Conservation (phyloP, 2,888 invertebrate species). For the Drosophila nr. fundita region DNA sequence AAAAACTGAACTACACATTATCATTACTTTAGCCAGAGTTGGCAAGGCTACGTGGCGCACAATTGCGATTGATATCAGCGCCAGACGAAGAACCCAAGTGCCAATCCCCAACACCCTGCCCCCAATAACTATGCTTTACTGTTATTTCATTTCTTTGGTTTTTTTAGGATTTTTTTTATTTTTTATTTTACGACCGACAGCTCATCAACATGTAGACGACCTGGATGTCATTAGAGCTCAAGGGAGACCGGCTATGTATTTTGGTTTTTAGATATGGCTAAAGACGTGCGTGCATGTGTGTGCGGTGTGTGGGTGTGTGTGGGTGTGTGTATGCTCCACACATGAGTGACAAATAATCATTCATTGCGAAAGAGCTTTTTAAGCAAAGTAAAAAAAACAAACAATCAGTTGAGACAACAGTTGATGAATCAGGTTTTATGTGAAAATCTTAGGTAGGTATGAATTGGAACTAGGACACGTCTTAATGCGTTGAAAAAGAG, state of each 20-base stretch:
- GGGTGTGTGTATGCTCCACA: slow-evolving; percentile 16
- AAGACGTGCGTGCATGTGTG: not conserved
- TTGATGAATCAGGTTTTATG: slow-evolving; percentile 37
- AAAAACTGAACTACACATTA: slow-evolving; percentile 41
- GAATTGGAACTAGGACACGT: slow-evolving; percentile 15
- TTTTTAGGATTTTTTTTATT: not conserved
- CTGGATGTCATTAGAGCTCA: slow-evolving; percentile 71
- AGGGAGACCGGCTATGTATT: slow-evolving; percentile 30
- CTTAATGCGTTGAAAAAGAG: not conserved
- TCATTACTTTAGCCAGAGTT: slow-evolving; percentile 70
- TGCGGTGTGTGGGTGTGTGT: not conserved
- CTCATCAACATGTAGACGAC: slow-evolving; percentile 59
- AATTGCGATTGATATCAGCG: slow-evolving; percentile 56
- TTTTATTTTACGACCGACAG: slow-evolving; percentile 53
- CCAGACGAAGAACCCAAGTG: slow-evolving; percentile 28
- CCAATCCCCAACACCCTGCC: not conserved
- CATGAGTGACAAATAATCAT: slow-evolving; percentile 62
- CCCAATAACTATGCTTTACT: slow-evolving; percentile 41
- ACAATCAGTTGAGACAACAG: slow-evolving; percentile 37
- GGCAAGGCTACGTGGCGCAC: slow-evolving; percentile 37
- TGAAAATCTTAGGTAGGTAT: slow-evolving; percentile 15
- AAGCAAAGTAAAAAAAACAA: slow-evolving; percentile 30
- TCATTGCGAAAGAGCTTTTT: slow-evolving; percentile 38
- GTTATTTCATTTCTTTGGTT: slow-evolving; percentile 13
- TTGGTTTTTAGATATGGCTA: slow-evolving; percentile 33